Evolutionary conservation across 2,797 vertebrate species (phyloP), one percentile per base, ranked within the genome.

Genomic region (Bovichtus diacanthus): DNA sequence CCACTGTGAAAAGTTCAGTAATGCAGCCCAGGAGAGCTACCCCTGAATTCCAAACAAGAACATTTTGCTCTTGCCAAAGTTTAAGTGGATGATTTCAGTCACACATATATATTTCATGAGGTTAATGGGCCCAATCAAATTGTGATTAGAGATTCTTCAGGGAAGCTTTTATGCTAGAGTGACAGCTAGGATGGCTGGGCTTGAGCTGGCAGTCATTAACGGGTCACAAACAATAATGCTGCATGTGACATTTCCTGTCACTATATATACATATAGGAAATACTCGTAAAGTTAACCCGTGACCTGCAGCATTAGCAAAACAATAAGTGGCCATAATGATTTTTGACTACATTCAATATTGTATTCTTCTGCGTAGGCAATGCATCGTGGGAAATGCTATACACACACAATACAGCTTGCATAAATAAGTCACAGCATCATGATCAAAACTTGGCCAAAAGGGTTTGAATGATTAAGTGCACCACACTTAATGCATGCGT

Each of bases 21-120:
- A 84, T 74, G 87, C 63, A 41, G 70, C 71, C 81, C 47, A 51
- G 70, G 44, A 78, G 83, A 72, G 60, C 79, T 74, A n/a, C 85
- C 61, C 19, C 46, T 77, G 80, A 87, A 88, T 91, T 85, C 87
- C 87, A 86, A 87, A 90, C 77, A 88, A 72, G 82, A 82, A 86
- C 81, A 77, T 82, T 87, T 88, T 75, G 74, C 84, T 83, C 78
- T 85, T 93, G 92, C 88, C 93, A 93, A 94, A 92, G 82, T 93
- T 92, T 91, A 93, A 94, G 90, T 93, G 90, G 90, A 89, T 86
- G 82, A 89, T 90, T 92, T 90, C 82, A 93, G 89, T 93, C 81
- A 78, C 80, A 86, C 83, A 89, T 92, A 86, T 93, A 93, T 92
- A 92, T 92, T 93, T 94, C 85, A 93, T 93, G 90, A 91, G 82